A percentile compares a stretch with the other conserved stretches of the same genome.
These are phyloP conservation scores for Chaetodon auriga DNA, from an alignment of 2,113 vertebrate genomes.

Conservation along the genomic window DNA sequence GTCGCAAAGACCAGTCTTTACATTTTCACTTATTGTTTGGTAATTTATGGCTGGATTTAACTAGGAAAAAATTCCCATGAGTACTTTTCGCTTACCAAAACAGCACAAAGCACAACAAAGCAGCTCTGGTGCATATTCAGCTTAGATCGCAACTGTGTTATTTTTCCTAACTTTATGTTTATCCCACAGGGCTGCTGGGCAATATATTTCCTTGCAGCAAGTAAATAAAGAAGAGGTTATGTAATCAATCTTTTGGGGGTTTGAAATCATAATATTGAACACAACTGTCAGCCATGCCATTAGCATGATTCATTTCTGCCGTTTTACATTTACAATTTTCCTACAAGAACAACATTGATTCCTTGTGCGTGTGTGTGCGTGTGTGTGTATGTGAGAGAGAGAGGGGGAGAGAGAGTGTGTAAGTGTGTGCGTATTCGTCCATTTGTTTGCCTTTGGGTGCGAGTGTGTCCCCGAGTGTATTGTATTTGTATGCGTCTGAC, in stretches of 20 bases:
- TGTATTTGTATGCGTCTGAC: slow-evolving; percentile 77
- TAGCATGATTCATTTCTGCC: slow-evolving; percentile 88
- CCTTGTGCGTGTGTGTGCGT: slow-evolving; percentile 55
- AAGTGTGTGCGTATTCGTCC: slow-evolving; percentile 36
- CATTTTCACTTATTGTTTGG: slow-evolving; percentile 24
- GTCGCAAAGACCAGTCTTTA: background rate
- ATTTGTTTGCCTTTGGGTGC: slow-evolving; percentile 62
- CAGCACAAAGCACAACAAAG: background rate
- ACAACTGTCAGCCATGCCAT: slow-evolving; percentile 86
- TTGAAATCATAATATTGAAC: slow-evolving; percentile 88
- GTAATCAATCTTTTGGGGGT: slow-evolving; percentile 86
- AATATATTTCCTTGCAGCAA: slow-evolving; percentile 76
- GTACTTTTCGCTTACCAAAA: slow-evolving; percentile 16
- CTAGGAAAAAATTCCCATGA: slow-evolving; percentile 31
- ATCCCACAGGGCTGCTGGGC: slow-evolving; percentile 69
- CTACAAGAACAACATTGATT: slow-evolving; percentile 86
- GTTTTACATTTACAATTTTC: slow-evolving; percentile 86
- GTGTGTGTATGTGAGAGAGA: background rate
- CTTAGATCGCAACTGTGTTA: slow-evolving; percentile 56
- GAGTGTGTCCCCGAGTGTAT: slow-evolving; percentile 67
- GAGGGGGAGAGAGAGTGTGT: background rate
- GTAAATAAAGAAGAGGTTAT: slow-evolving; percentile 86
- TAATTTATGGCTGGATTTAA: slow-evolving; percentile 13
- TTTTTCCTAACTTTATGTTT: slow-evolving; percentile 72
- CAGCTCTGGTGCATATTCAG: slow-evolving; percentile 35